Conservation (phyloP, 2,888 invertebrate species). For the Amiota communis region DNA sequence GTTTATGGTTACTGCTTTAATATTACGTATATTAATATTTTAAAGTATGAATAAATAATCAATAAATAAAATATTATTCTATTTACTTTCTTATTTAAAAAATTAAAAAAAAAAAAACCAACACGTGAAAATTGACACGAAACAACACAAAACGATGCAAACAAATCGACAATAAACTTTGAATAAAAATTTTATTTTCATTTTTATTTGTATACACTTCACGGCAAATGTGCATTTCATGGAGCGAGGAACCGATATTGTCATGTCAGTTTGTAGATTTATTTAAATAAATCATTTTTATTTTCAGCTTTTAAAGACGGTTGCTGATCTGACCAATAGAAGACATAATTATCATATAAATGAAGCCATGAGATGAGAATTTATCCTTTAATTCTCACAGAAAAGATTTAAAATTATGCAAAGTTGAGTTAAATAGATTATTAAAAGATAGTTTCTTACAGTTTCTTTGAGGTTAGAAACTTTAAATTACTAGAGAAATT, state of each 20-base stretch:
- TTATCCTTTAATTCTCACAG: too few relatives aligned
- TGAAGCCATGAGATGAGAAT: too few relatives aligned
- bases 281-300: too few relatives aligned
- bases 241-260: too few relatives aligned
- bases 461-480: not conserved
- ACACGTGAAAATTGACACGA: conserved; percentile 38
- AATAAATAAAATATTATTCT: conserved; percentile 32
- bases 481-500: too few relatives aligned
- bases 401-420: too few relatives aligned
- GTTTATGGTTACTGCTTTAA: conserved; percentile 4
- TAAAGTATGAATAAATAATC: conserved; percentile 18
- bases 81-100: conserved; percentile 25
- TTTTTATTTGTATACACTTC: not conserved
- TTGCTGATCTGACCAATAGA: too few relatives aligned
- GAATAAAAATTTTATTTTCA: conserved; percentile 7
- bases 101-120: too few relatives aligned
- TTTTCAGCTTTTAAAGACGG: too few relatives aligned
- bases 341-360: not conserved
- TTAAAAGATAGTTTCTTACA: not conserved
- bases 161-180: conserved; percentile 34
- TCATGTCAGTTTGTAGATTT: too few relatives aligned
- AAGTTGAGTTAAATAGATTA: too few relatives aligned
- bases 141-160: conserved; percentile 47
- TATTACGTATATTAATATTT: conserved; percentile 36
- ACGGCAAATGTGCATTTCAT: too few relatives aligned